Conservation (phyloP, 2,113 vertebrate genomes). For the Variabilichromis moorii region DNA sequence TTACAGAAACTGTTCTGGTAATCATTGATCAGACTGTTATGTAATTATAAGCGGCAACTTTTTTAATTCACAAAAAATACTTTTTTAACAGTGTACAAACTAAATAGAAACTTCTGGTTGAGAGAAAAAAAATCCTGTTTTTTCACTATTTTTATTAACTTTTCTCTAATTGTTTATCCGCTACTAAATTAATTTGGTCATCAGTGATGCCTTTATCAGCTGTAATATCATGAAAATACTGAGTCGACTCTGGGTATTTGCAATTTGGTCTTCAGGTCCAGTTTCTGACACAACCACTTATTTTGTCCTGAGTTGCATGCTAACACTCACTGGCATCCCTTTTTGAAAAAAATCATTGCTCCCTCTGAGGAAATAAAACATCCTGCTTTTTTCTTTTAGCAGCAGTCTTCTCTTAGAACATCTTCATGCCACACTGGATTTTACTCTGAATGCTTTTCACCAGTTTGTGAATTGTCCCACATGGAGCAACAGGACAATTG, state of each 20-base stretch:
- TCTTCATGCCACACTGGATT: background rate
- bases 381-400: background rate
- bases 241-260: background rate
- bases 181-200: background rate
- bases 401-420: background rate
- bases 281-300: background rate
- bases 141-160: background rate
- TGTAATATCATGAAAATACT: background rate
- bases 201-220: background rate
- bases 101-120: background rate
- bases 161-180: background rate
- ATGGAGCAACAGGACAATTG: background rate
- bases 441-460: background rate
- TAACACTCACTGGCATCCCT: background rate
- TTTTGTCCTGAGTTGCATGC: background rate
- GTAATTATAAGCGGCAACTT: background rate
- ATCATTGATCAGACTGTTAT: background rate
- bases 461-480: background rate
- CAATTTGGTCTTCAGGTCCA: background rate
- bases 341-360: background rate
- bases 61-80: background rate
- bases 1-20: background rate
- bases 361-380: background rate
- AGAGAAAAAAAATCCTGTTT: background rate
- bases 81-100: background rate